A percentile compares a stretch with the other conserved stretches of the same genome.
Conservation (phyloP, 1,140 invertebrate species). For the Ladona fulva region DNA sequence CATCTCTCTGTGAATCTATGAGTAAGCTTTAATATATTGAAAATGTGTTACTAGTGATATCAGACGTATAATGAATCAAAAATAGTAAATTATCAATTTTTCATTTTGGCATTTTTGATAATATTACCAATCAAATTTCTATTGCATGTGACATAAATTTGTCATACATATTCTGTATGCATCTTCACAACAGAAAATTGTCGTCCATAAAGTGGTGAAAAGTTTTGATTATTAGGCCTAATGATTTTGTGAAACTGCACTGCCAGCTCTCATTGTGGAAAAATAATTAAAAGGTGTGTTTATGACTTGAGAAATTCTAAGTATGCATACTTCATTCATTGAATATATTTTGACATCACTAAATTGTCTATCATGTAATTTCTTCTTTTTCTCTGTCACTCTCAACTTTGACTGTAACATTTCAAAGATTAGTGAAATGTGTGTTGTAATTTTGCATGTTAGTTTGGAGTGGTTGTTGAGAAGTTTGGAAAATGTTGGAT, state of each 20-base stretch:
- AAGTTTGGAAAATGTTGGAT: neutral
- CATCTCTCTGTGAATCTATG: neutral
- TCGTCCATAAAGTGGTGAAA: neutral
- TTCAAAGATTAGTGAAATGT: neutral
- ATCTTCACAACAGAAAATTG: neutral
- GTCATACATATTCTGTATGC: too few species aligned
- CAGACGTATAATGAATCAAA: neutral
- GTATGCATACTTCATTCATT: too few species aligned
- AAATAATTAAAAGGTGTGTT: neutral
- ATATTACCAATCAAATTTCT: neutral
- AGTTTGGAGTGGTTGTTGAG: neutral
- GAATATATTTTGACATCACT: too few species aligned
- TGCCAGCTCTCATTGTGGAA: neutral
- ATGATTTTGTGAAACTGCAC: conserved; percentile 6
- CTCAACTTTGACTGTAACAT: neutral
- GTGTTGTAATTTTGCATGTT: conserved; percentile 1
- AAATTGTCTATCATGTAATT: neutral
- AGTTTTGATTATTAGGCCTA: neutral
- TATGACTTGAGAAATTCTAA: neutral
- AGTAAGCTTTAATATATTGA: neutral
- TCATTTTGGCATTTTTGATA: neutral
- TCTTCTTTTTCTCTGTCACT: conserved; percentile 4
- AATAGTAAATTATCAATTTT: neutral
- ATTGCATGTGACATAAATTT: too few species aligned
- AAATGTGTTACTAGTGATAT: conserved; percentile 1